phyloP scores from a whole-genome alignment of 2,113 vertebrate species.

The Labeo catla region DNA sequence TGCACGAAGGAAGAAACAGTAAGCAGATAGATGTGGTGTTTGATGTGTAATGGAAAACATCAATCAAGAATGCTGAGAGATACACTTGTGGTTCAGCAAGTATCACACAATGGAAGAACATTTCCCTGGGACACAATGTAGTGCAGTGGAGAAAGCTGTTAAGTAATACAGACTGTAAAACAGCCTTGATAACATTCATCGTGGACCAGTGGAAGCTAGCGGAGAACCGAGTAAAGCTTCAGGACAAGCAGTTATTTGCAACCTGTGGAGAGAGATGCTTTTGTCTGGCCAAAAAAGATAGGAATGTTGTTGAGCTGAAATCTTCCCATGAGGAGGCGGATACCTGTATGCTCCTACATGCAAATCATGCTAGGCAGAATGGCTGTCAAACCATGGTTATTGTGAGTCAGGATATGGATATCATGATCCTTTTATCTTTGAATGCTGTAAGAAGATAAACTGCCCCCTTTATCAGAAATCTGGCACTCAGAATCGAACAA shows the following conservation, averaged over 20 bases:
- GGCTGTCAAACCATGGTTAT: constrained; percentile 27
- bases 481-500: constrained; percentile 9
- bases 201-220: background rate
- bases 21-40: too few species aligned
- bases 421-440: background rate
- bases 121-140: too few species aligned
- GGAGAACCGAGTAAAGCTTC: background rate
- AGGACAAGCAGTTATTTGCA: background rate
- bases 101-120: background rate
- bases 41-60: too few species aligned
- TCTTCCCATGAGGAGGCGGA: too few species aligned
- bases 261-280: too few species aligned
- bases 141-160: background rate
- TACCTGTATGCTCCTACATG: too few species aligned
- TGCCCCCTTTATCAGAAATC: constrained; percentile 6
- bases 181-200: background rate
- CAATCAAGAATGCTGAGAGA: too few species aligned
- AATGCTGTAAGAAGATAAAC: too few species aligned
- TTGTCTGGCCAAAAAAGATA: too few species aligned
- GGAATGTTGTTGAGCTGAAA: too few species aligned
- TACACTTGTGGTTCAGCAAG: too few species aligned
- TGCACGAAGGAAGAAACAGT: too few species aligned
- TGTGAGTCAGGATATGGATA: background rate
- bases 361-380: constrained; percentile 28
- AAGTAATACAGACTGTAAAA: background rate